A percentile compares a stretch with the other conserved stretches of the same genome.
phyloP scores from a whole-genome alignment of 2,888 invertebrate species.

The Ophion ventricosus region DNA sequence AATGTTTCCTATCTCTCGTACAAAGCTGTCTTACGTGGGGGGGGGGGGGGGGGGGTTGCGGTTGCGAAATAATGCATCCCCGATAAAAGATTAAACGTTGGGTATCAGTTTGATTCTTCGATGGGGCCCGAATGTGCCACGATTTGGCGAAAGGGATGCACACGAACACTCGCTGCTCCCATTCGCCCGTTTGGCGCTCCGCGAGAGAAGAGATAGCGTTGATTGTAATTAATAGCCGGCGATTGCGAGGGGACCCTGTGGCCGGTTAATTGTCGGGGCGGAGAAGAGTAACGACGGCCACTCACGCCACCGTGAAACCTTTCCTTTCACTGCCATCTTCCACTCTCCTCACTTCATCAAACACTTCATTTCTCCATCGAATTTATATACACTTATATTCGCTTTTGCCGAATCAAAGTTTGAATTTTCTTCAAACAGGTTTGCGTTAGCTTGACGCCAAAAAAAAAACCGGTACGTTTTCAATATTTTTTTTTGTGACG shows the following conservation, averaged over 20 bases:
- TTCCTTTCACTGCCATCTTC: slow-evolving; percentile 52
- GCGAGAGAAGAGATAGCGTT: slow-evolving; percentile 77
- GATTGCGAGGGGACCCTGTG: slow-evolving; percentile 72
- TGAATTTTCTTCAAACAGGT: neutral
- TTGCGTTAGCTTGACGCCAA: neutral
- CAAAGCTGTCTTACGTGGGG: neutral
- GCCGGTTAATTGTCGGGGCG: slow-evolving; percentile 79
- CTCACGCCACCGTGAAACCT: slow-evolving; percentile 76
- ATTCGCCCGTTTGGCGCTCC: neutral
- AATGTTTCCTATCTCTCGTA: neutral
- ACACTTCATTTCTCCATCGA: slow-evolving; percentile 39
- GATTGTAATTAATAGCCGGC: slow-evolving; percentile 82
- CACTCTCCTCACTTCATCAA: slow-evolving; percentile 43
- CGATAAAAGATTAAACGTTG: slow-evolving; percentile 50
- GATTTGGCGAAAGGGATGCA: slow-evolving; percentile 35
- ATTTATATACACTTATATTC: neutral
- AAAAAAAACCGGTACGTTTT: neutral
- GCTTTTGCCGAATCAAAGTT: too few species aligned
- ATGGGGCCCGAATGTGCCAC: neutral
- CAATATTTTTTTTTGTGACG: neutral
- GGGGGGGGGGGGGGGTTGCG: too few species aligned
- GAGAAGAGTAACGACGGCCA: slow-evolving; percentile 78
- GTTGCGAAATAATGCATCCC: slow-evolving; percentile 35
- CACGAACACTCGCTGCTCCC: slow-evolving; percentile 12
- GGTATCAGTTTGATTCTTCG: slow-evolving; percentile 8